Percentiles rank a stretch among this genome's conserved stretches.
phyloP scores from a whole-genome alignment of 2,888 invertebrate genomes.

The Yponomeuta plumbellus region DNA sequence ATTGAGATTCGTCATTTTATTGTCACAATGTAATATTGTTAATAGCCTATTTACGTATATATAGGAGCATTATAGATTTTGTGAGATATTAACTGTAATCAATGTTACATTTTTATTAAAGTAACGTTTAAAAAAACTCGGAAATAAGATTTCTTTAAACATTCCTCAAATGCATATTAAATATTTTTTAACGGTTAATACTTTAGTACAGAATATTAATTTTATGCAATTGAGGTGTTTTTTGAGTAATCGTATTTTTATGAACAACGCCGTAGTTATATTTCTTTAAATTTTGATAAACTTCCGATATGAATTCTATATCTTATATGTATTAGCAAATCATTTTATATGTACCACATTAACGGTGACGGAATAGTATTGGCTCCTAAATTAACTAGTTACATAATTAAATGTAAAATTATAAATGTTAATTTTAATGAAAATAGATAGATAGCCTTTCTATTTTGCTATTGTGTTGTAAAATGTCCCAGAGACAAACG shows the following conservation, averaged over 20 bases:
- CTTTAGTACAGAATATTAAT: not conserved
- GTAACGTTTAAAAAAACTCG: too few relatives aligned
- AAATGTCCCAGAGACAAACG: not conserved
- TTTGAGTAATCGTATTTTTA: not conserved
- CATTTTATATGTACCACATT: not conserved
- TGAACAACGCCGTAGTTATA: too few relatives aligned
- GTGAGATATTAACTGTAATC: not conserved
- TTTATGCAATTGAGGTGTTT: too few relatives aligned
- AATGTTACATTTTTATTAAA: not conserved
- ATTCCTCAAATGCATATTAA: too few relatives aligned
- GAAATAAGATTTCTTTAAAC: too few relatives aligned
- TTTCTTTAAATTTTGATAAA: too few relatives aligned
- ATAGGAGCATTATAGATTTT: not conserved
- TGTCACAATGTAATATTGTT: constrained; percentile 2
- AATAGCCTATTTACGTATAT: not conserved
- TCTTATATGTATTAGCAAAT: not conserved
- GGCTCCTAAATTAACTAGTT: not conserved
- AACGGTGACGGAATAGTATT: not conserved
- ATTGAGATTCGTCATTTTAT: constrained; percentile 4
- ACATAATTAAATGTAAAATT: not conserved
- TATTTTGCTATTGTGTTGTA: constrained; percentile 1
- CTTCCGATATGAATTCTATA: too few relatives aligned
- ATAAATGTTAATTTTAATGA: constrained; percentile 3
- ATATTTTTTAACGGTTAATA: too few relatives aligned
- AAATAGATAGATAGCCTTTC: not conserved